Base-by-base conservation (phyloP, 2,888 invertebrate genomes). In the Caenorhabditis uteleia region DNA sequence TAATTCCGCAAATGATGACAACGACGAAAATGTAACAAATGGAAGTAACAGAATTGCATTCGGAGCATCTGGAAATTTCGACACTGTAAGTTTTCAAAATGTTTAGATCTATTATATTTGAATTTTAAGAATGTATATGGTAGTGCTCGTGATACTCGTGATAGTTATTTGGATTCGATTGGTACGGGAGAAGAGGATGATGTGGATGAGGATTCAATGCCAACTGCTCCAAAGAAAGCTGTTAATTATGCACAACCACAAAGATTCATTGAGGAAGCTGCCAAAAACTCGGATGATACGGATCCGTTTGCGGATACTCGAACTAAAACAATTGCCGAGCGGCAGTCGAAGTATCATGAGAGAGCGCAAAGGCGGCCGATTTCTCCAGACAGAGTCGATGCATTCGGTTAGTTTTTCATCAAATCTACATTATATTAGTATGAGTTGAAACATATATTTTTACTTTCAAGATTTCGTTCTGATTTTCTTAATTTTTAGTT, bases 371-470 rank as follows among this genome's bases (percentile, higher is more conserved):
- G 91, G 85, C 90, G 92, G 77, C 79, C 91, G 68, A 94, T 98
- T 82, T 98, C 98, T 4, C 98, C 98, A 1, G 95, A 94, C 83
- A 88, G 98, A 80, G 89, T 91, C 75, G 98, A 98, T 88, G 94
- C 94, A 31, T 99, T 99, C 88, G 93, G 94, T 83, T 36, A 47
- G 39, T 38, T 40, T 40, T 42, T 16, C 8, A 12, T 34, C 27
- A 14, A 16, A 25, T 34, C 23, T 6, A 14, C 3, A 12, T 14
- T 31, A 12, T 31, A 18, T n/a, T 10, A 14, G 14, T 33, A 43
- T 43, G 25, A 26, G n/a, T n/a, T n/a, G n/a, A n/a, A n/a, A n/a
- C n/a, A n/a, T n/a, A n/a, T n/a, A n/a, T n/a, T n/a, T n/a, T n/a
- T n/a, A n/a, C n/a, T n/a, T n/a, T n/a, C n/a, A n/a, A n/a, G n/a